These are phyloP conservation scores for Coenonympha glycerion DNA, from an alignment of 2,888 invertebrate species.

Conservation along the genomic window DNA sequence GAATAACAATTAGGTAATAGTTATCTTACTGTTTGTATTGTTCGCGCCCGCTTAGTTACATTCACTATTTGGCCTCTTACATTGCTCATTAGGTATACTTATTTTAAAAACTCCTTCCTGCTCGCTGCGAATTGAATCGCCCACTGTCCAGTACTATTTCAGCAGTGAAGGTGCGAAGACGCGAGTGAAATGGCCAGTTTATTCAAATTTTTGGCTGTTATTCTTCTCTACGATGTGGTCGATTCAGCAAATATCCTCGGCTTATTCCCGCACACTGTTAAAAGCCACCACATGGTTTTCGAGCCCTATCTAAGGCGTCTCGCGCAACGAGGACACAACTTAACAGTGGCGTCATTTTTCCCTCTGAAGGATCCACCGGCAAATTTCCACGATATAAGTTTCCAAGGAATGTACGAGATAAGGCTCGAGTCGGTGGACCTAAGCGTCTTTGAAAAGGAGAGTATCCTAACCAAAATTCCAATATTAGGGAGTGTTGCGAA, in stretches of 20 bases:
- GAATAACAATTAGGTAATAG: too few relatives aligned
- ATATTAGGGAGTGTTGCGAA: conserved; percentile 43
- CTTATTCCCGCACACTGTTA: conserved; percentile 76
- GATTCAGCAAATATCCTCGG: conserved; percentile 71
- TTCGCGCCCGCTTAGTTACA: not conserved
- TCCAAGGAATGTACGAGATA: conserved; percentile 54
- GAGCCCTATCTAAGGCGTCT: conserved; percentile 72
- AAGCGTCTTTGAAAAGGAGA: conserved; percentile 40
- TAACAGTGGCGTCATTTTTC: conserved; percentile 78
- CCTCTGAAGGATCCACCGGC: conserved; percentile 65
- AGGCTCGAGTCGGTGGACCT: conserved; percentile 56
- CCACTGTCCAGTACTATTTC: conserved; percentile 18
- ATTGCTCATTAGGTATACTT: not conserved
- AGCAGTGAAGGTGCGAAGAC: conserved; percentile 17
- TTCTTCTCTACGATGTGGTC: conserved; percentile 40
- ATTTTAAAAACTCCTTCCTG: not conserved
- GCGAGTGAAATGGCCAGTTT: conserved; percentile 45
- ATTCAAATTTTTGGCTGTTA: conserved; percentile 32
- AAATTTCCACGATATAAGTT: conserved; percentile 61
- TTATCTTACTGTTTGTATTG: not conserved
- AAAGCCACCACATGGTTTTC: conserved; percentile 79
- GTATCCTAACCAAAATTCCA: conserved; percentile 36
- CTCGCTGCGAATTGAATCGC: not conserved
- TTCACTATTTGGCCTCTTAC: conserved; percentile 1
- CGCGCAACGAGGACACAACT: conserved; percentile 75